Base-by-base conservation (phyloP, 1,140 invertebrate genomes). In the Plectrocnemia conspersa region DNA sequence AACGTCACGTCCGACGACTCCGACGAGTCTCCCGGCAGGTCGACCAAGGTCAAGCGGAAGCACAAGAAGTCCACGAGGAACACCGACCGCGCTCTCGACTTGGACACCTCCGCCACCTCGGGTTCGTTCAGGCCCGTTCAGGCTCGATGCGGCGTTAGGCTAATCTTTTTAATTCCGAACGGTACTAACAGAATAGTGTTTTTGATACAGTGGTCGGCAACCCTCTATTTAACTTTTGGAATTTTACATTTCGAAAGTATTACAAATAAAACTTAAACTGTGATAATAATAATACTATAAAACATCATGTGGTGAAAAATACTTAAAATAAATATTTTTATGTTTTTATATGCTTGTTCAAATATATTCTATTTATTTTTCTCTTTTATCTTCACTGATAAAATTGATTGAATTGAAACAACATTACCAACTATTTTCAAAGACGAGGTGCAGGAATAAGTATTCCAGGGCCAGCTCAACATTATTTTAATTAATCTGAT, bases 1-100 rank as follows among this genome's bases (percentile, higher is more conserved):
- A 50, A 50, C 18, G 40, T 50, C n/a, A 50, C 47, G 35, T 52
- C 56, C 1, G 46, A 47, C 19, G 56, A 58, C 10, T 58, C 56
- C 0, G 56, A 52, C 13, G 53, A 50, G 18, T 52, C 56, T n/a
- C 52, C 56, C 3, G 49, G 49, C 7, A 58, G 53, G 27, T 48
- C 52, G 9, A 53, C 50, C 11, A 50, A 50, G 18, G 29, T 50
- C 6, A 50, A 50, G 27, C 22, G 47, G 25, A 50, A 50, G 18
- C 47, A 50, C 13, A 50, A 50, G 18, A 50, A 50, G 40, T 50
- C 47, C 9, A 38, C 47, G 3, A 38, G 47, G 18, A 50, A 50
- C 25, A 32, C 38, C 1, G 47, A 50, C 19, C 22, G 47, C 15
- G 47, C 47, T 1, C 25, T 50, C 24, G 47, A 50, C 18, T 38